phyloP scores from a whole-genome alignment of 2,113 vertebrate genomes.

The Trogon melanurus region DNA sequence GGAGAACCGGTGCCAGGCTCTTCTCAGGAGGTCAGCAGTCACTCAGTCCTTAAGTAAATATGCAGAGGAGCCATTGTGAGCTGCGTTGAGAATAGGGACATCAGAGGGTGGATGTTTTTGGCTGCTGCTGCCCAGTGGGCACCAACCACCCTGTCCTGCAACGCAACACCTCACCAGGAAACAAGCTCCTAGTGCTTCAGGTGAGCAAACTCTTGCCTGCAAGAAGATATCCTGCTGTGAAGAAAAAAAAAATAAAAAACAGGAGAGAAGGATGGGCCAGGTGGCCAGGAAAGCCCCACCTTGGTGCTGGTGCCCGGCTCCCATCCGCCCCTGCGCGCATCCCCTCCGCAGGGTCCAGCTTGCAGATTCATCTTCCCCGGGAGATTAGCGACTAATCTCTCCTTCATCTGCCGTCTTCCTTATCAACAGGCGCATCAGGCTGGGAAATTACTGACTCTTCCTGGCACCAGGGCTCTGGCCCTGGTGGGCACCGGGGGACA shows the following conservation, averaged over 20 bases:
- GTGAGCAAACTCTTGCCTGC: not conserved
- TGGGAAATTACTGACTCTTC: not conserved
- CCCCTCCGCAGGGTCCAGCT: not conserved
- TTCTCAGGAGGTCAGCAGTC: not conserved
- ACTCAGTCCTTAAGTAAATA: not conserved
- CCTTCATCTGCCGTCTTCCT: slow-evolving; percentile 38
- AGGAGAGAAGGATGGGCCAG: not conserved
- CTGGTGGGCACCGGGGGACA: rapidly evolving
- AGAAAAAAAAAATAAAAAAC: not conserved
- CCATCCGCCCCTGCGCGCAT: not conserved
- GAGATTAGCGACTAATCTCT: slow-evolving; percentile 65
- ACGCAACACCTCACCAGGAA: not conserved
- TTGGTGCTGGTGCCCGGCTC: not conserved
- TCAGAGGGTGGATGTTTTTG: rapidly evolving
- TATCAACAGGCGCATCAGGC: not conserved
- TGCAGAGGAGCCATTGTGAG: not conserved
- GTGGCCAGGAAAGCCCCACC: not conserved
- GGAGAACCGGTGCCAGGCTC: not conserved
- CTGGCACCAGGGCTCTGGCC: not conserved
- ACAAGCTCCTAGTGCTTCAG: rapidly evolving
- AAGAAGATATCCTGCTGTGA: not conserved
- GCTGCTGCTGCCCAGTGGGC: rapidly evolving
- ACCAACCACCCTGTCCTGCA: not conserved
- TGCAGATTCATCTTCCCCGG: slow-evolving; percentile 38
- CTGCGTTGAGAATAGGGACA: rapidly evolving